Evolutionary conservation across 2,113 vertebrate genomes (phyloP).

Genomic region (Chiloscyllium plagiosum): DNA sequence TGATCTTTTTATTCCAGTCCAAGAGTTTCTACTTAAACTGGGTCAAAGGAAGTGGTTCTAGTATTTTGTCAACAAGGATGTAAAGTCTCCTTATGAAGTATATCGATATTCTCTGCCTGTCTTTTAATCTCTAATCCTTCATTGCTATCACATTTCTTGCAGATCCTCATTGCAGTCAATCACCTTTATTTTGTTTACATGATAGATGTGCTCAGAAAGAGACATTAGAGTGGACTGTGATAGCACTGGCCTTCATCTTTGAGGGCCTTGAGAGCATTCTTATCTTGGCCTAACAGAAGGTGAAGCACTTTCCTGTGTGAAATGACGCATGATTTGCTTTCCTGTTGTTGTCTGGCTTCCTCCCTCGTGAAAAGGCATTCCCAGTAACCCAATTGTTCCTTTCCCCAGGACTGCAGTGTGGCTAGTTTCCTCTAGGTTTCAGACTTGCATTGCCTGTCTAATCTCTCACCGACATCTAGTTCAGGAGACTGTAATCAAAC

Average conservation of each 20-base stretch:
- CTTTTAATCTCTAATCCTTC: conserved; percentile 42
- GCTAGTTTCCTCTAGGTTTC: conserved; percentile 44
- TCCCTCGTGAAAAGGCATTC: conserved; percentile 54
- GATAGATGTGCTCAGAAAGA: conserved; percentile 38
- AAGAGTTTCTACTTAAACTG: not conserved
- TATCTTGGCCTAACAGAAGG: conserved; percentile 72
- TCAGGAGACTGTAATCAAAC: conserved; percentile 41
- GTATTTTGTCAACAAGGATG: not conserved
- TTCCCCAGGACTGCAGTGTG: conserved; percentile 45
- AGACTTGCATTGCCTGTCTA: conserved; percentile 27
- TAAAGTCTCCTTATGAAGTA: not conserved
- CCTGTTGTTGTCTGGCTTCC: conserved; percentile 71
- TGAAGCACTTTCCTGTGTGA: conserved; percentile 59
- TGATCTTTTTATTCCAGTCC: not conserved
- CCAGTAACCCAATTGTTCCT: conserved; percentile 68
- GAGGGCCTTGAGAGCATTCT: conserved; percentile 58
- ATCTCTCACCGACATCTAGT: conserved; percentile 46
- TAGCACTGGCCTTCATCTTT: conserved; percentile 49
- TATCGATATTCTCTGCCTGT: conserved; percentile 39
- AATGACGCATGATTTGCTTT: conserved; percentile 67
- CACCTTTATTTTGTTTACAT: not conserved
- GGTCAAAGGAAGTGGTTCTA: not conserved
- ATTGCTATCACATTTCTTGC: conserved; percentile 49
- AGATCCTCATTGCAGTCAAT: conserved; percentile 44
- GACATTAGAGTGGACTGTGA: conserved; percentile 44